Percentiles rank a stretch among this genome's conserved stretches.
Evolutionary conservation across 1,140 invertebrate genomes (phyloP).

Genomic region (Euura lappo): DNA sequence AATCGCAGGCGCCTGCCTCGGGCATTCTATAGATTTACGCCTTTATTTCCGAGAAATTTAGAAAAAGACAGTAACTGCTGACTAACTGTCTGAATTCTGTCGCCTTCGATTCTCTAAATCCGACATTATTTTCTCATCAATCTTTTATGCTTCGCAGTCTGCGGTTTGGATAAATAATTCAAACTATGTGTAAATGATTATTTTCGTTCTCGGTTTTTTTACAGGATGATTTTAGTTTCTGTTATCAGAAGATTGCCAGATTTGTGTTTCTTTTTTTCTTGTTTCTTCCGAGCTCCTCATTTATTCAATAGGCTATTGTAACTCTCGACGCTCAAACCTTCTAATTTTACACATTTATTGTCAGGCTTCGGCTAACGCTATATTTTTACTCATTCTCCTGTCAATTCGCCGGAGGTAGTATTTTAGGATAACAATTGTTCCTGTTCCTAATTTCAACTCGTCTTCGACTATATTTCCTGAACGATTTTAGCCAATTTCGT

Average conservation of each 20-base stretch:
- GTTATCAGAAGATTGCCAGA: slow-evolving; percentile 8
- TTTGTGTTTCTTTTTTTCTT: too few species aligned
- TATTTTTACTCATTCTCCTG: not conserved
- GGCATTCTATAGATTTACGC: slow-evolving; percentile 27
- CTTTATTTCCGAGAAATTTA: slow-evolving; percentile 24
- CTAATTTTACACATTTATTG: slow-evolving; percentile 7
- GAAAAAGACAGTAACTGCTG: slow-evolving; percentile 23
- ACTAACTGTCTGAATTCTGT: too few species aligned
- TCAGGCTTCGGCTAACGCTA: not conserved
- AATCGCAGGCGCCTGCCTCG: slow-evolving; percentile 21
- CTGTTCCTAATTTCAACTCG: not conserved
- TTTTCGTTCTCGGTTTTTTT: too few species aligned
- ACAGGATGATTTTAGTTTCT: too few species aligned
- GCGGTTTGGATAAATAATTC: too few species aligned
- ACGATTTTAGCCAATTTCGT: too few species aligned
- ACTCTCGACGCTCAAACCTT: not conserved
- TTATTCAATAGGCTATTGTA: not conserved
- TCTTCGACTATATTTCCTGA: too few species aligned
- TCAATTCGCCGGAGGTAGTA: not conserved
- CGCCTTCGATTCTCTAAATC: too few species aligned
- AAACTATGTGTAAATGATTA: too few species aligned
- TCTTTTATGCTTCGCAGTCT: too few species aligned
- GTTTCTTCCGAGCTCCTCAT: not conserved
- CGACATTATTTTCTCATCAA: too few species aligned
- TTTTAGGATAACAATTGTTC: not conserved